Evolutionary conservation across 2,113 vertebrate genomes (phyloP).

Genomic region (Phoxinus phoxinus): DNA sequence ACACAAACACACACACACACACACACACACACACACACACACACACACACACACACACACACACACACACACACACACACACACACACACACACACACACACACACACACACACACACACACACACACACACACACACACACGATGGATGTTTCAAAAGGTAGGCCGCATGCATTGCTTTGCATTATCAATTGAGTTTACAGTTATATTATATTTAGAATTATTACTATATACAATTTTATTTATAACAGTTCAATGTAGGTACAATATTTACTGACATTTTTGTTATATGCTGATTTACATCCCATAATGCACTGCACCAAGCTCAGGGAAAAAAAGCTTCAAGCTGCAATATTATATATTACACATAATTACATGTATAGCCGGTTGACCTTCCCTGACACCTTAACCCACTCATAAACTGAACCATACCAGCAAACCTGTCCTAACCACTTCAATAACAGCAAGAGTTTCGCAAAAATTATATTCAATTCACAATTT

Average conservation of each 20-base stretch:
- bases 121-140: not conserved
- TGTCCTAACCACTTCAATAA: not conserved
- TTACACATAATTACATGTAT: too few relatives aligned
- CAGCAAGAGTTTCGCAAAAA: too few relatives aligned
- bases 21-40: not conserved
- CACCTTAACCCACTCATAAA: too few relatives aligned
- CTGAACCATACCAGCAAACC: not conserved
- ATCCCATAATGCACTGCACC: not conserved
- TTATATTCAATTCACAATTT: too few relatives aligned
- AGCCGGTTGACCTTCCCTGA: too few relatives aligned
- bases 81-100: not conserved
- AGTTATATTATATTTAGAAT: not conserved
- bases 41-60: not conserved
- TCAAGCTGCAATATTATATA: too few relatives aligned
- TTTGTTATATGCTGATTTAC: not conserved
- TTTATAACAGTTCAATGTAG: not conserved
- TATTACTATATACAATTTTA: too few relatives aligned
- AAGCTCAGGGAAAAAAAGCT: not conserved
- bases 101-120: not conserved
- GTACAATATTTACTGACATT: not conserved
- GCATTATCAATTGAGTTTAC: not conserved
- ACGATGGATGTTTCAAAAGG: not conserved
- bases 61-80: not conserved
- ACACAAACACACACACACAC: not conserved
- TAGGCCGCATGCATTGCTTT: not conserved